Base-by-base conservation (phyloP, 2,797 vertebrate species). In the Octomys mimax region DNA sequence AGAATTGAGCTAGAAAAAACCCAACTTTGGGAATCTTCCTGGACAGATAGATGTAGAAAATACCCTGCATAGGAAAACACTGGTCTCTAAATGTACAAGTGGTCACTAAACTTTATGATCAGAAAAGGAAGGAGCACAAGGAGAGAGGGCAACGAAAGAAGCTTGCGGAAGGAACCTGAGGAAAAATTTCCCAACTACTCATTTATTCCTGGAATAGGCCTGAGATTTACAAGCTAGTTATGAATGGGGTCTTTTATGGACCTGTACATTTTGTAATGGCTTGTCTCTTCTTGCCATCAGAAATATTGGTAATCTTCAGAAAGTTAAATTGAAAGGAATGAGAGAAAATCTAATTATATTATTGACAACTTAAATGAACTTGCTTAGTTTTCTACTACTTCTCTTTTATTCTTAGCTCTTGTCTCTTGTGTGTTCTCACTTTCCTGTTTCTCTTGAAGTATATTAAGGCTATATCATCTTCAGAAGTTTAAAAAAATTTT, bases 301-400 rank as follows among this genome's bases (percentile, higher is more conserved):
- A 90, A 95, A 91, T 77, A 7, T n/a, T 94, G 28, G 31, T 94
- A 42, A 22, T 81, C 24, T 91, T 71, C 8, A 54, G 83, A 79
- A 79, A 90, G 64, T 31, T 75, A 62, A 93, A 46, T 39, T 92
- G 26, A n/a, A 75, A 88, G 36, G 84, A 77, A 92, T 81, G 21
- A 71, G 6, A 66, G 26, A 90, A 11, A 86, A 52, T 77, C 52
- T 92, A 88, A 7, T 68, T 80, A 59, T 66, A 77, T 36, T 82
- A 57, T 73, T 52, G 86, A 78, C 61, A 68, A 11, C 28, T 80
- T 2, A 33, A 8, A 33, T 84, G 61, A 61, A n/a, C 28, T 9
- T 62, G 1, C 12, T 68, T 36, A 46, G 39, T 61, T 61, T 79
- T 79, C 61, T 94, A 10, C 33, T 57, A 21, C 46, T 82, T 64